phyloP scores from a whole-genome alignment of 2,888 invertebrate species.

The Nipponacmea schrenckii region DNA sequence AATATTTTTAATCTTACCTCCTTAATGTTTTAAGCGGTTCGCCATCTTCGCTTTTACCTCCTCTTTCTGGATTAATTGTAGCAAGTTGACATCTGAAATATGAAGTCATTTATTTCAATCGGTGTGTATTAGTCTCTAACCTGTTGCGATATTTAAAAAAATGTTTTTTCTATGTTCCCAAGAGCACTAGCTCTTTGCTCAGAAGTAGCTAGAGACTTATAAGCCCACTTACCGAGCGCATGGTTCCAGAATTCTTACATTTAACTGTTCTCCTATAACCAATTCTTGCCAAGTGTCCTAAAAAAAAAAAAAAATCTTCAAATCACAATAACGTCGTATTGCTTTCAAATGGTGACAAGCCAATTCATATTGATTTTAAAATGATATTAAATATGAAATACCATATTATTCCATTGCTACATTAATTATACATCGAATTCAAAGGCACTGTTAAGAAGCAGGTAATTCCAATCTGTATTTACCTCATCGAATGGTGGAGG shows the following conservation, averaged over 20 bases:
- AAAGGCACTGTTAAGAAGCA: too few species aligned
- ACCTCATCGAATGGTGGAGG: constrained; percentile 63
- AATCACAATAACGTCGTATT: too few species aligned
- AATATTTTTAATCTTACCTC: constrained; percentile 72
- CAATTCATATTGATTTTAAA: not conserved
- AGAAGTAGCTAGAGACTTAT: not conserved
- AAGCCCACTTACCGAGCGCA: constrained; percentile 72
- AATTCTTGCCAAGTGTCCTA: constrained; percentile 80
- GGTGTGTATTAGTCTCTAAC: not conserved
- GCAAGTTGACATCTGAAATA: constrained; percentile 77
- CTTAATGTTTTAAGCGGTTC: constrained; percentile 78
- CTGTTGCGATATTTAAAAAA: not conserved
- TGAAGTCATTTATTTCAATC: too few species aligned
- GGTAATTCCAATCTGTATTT: not conserved
- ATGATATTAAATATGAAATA: not conserved
- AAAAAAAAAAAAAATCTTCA: too few species aligned
- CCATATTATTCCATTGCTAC: not conserved
- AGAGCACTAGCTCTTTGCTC: not conserved
- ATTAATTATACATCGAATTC: too few species aligned
- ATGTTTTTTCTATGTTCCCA: not conserved
- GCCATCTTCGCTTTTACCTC: constrained; percentile 72
- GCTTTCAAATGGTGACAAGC: too few species aligned
- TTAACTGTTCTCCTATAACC: constrained; percentile 72
- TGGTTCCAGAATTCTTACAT: constrained; percentile 75
- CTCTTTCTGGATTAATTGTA: constrained; percentile 77